A percentile compares a stretch with the other conserved stretches of the same genome.
Evolutionary conservation across 2,888 invertebrate genomes (phyloP).

Genomic region (Cataglyphis albicans): DNA sequence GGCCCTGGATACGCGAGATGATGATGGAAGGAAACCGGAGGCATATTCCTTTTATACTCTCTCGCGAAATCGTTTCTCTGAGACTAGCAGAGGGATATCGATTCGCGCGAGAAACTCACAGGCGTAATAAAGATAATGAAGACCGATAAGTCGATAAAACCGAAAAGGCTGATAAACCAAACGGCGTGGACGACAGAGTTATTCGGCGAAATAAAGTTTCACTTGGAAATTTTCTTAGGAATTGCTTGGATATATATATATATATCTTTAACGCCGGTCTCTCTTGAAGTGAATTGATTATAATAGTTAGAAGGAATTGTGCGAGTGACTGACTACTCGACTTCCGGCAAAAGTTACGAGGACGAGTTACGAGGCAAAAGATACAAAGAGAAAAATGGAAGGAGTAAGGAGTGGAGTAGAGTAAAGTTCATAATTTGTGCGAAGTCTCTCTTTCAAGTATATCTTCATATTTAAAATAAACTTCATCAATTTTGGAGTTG

Average conservation of each 20-base stretch:
- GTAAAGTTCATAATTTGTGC: slow-evolving; percentile 44
- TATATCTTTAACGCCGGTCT: slow-evolving; percentile 4
- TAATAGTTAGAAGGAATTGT: slow-evolving; percentile 32
- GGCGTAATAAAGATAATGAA: slow-evolving; percentile 29
- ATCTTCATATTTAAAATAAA: slow-evolving; percentile 32
- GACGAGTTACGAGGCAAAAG: no score
- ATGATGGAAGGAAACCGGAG: background rate
- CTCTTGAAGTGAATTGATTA: slow-evolving; percentile 28
- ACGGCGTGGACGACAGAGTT: background rate
- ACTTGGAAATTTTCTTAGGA: slow-evolving; percentile 20
- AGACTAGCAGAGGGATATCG: background rate
- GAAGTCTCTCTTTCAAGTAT: slow-evolving; percentile 21
- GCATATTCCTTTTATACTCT: background rate
- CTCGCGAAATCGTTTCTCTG: background rate
- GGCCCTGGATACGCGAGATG: slow-evolving; percentile 51
- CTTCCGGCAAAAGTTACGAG: slow-evolving; percentile 9
- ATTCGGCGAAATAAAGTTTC: slow-evolving; percentile 12
- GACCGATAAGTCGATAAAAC: slow-evolving; percentile 34
- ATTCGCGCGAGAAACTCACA: slow-evolving; percentile 9
- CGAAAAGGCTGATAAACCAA: slow-evolving; percentile 37
- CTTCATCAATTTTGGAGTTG: slow-evolving; percentile 16
- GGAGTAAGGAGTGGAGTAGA: background rate
- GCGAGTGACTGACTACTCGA: slow-evolving; percentile 36
- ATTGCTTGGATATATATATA: background rate
- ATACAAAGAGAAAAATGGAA: slow-evolving; percentile 11